Conservation (phyloP, 2,797 vertebrate genomes). For the Syndactyla subalaris region DNA sequence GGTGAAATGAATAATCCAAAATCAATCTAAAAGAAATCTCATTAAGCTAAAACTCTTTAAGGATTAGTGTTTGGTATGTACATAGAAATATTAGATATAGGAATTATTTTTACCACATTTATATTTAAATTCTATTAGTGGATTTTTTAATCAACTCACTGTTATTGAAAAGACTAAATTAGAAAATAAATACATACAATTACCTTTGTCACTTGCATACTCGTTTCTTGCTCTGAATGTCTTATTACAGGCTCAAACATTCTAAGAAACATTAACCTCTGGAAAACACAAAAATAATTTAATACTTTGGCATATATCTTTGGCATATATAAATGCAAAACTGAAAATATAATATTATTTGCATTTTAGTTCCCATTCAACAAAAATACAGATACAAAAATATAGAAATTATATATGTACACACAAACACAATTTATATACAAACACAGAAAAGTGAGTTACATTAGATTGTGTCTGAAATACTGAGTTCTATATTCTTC, state of each 20-base stretch:
- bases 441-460: not conserved
- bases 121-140: not conserved
- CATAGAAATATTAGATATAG: not conserved
- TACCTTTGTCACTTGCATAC: not conserved
- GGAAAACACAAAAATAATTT: not conserved
- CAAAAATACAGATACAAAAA: not conserved
- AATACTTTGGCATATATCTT: not conserved
- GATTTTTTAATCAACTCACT: not conserved
- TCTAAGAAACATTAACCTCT: not conserved
- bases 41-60: not conserved
- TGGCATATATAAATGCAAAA: not conserved
- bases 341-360: not conserved
- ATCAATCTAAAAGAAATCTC: constrained; percentile 8
- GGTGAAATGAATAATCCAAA: not conserved
- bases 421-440: not conserved
- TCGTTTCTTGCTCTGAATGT: not conserved
- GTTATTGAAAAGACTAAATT: not conserved
- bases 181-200: not conserved
- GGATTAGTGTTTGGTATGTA: not conserved
- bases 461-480: not conserved
- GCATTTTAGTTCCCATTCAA: not conserved
- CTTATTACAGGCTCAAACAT: not conserved
- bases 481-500: not conserved
- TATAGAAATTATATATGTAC: not conserved
- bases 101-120: not conserved